Base-by-base conservation (phyloP, 2,113 vertebrate genomes). In the Campylomormyrus tamandua region DNA sequence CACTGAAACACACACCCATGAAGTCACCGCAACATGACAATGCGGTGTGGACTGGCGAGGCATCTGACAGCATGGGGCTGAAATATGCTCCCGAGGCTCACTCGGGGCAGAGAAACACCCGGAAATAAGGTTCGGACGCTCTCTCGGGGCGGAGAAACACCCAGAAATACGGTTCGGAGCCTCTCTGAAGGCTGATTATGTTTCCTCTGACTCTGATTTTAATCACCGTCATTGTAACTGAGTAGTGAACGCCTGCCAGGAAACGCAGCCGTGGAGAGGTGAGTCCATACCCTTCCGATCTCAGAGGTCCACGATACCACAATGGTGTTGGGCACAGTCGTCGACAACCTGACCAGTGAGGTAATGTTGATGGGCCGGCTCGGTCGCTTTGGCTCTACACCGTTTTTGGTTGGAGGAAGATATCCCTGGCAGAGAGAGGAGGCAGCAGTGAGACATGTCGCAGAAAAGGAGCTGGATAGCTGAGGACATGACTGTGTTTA, bases 341-440 rank as follows among this genome's bases (percentile, higher is more conserved):
- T 99, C 91, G 98, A 99, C 91, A 99, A 93, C 89, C 98, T 96
- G 92, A 99, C 97, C 92, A 99, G 96, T 94, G 98, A 99, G 96
- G 98, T 99, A 97, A 99, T 99, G 94, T 99, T 99, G 95, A 99
- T 99, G 94, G 98, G 98, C 95, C 98, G 95, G 95, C 98, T 99
- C 91, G 98, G 98, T 94, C 98, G 97, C 96, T 99, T 99, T 95
- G 98, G 98, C 97, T 99, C 98, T 2, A 99, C 98, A 87, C 98
- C 98, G 56, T 99, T 99, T 98, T 99, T 99, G 97, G 98, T 99
- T 95, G 98, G 98, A 94, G 98, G 98, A 96, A 99, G 98, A 93
- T 99, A 99, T 93, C 98, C 98, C 98, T 99, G 87, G 17, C 90
- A 42, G 77, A 31, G 50, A 88, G 85, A 87, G 27, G 13, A 77